phyloP scores from a whole-genome alignment of 2,888 invertebrate species.

The Panzeria rudis region DNA sequence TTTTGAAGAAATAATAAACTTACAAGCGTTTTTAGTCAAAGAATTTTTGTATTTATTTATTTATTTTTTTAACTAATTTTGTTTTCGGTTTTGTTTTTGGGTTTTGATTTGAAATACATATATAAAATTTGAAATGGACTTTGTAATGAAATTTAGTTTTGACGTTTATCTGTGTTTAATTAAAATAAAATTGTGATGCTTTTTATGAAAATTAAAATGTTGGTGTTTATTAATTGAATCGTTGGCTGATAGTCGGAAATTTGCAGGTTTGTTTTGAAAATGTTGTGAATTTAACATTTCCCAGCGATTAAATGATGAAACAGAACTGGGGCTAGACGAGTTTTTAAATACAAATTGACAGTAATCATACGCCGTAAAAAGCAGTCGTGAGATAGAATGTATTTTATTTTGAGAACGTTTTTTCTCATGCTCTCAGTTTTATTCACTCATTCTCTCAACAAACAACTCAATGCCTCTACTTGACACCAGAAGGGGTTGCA shows the following conservation, averaged over 20 bases:
- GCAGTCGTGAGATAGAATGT: no score
- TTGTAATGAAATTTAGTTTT: conserved; percentile 5
- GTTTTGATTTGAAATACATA: conserved; percentile 43
- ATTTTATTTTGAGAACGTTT: no score
- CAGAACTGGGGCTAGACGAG: no score
- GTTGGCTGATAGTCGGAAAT: conserved; percentile 16
- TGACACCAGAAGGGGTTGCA: no score
- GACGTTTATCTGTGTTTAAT: background rate
- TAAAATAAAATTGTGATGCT: background rate
- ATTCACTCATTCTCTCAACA: no score
- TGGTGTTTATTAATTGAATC: background rate
- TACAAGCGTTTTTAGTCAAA: conserved; percentile 84
- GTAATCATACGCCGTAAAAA: no score
- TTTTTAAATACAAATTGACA: no score
- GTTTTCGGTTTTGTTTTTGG: conserved; percentile 53
- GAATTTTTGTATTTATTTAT: conserved; percentile 79
- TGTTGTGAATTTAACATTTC: background rate
- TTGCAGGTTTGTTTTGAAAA: background rate
- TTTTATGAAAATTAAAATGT: background rate
- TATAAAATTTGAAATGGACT: conserved; percentile 34
- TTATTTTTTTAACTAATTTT: conserved; percentile 68
- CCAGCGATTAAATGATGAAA: no score
- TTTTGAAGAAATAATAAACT: conserved; percentile 76
- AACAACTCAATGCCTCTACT: no score
- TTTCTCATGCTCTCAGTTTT: no score